Evolutionary conservation across 2,113 vertebrate species (phyloP), one percentile per base, ranked within the genome.

Genomic region (Gymnocephalus cernua): DNA sequence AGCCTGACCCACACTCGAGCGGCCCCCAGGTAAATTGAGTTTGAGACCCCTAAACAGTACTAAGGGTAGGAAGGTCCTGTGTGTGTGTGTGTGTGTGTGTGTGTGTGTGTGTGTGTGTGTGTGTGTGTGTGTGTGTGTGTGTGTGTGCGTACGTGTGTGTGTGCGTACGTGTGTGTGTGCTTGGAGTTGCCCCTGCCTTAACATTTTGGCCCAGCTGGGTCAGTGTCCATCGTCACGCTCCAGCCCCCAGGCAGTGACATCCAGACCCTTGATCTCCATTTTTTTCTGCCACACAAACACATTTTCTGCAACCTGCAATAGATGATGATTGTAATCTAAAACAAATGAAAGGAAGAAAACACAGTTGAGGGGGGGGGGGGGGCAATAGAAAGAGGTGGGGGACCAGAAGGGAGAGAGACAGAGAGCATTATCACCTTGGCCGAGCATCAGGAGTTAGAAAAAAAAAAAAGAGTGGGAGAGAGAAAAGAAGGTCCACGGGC

Each of bases 271-370:
- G 74, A 86, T 89, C 84, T 89, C 83, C 82, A 83, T 90, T 89
- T 85, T 83, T 89, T 84, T 79, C 73, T 82, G 82, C 80, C 82
- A 75, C 83, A 92, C 80, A 82, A 85, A 90, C 80, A 82, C 82
- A 86, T 35, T 91, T 91, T 85, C 74, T 58, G 72, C 80, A 54
- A 88, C 58, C 48, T 71, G 80, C 85, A 90, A 92, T 90, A 92
- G 91, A 92, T 93, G 92, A 95, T 95, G 91, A 95, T 96, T 98
- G 96, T 97, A 98, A 98, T 98, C 96, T 95, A 94, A 98, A 98
- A 97, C 95, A 97, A 97, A 98, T 97, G 96, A 97, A 96, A 94
- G 93, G 91, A 41, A 75, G 71, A 85, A 82, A 86, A 75, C 90
- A 90, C 58, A 69, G 48, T 41, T 41, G 62, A 27, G 45, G 6